phyloP scores from a whole-genome alignment of 1,140 invertebrate genomes.

The Stegodyphus dumicola region DNA sequence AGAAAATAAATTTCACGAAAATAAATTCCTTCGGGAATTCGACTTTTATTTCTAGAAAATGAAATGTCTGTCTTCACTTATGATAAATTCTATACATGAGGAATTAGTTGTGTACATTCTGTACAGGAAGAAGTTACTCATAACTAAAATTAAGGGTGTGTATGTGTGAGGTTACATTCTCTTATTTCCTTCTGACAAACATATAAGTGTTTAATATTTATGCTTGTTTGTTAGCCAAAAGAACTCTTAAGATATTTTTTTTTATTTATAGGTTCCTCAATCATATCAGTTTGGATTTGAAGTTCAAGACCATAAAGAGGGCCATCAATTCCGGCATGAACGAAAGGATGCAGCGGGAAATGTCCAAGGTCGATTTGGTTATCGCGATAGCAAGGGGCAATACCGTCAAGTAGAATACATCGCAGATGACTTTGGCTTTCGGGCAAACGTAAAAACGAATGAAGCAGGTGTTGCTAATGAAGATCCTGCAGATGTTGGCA shows the following conservation, averaged over 20 bases:
- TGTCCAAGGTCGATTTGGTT: conserved; percentile 56
- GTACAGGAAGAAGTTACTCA: too few species aligned
- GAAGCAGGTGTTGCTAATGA: conserved; percentile 51
- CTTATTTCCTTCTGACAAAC: too few species aligned
- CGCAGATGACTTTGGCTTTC: conserved; percentile 60
- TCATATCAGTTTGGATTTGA: conserved; percentile 58
- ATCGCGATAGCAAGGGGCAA: conserved; percentile 57
- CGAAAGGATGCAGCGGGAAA: conserved; percentile 43
- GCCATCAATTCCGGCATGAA: conserved; percentile 54
- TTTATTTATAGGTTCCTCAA: conserved; percentile 30
- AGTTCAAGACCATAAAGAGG: conserved; percentile 32
- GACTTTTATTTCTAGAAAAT: too few species aligned
- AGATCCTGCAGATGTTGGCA: conserved; percentile 60
- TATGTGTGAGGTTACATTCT: too few species aligned
- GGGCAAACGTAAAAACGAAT: conserved; percentile 59
- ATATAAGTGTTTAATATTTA: too few species aligned
- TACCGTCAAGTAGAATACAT: conserved; percentile 62
- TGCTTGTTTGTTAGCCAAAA: too few species aligned
- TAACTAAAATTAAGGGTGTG: too few species aligned
- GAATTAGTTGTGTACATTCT: too few species aligned
- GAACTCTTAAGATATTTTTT: not conserved
- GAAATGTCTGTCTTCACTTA: too few species aligned
- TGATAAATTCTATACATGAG: too few species aligned
- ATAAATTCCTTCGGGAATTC: too few species aligned
- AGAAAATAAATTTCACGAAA: too few species aligned